Conservation (phyloP, 2,888 invertebrate species). For the Tipula helvola region DNA sequence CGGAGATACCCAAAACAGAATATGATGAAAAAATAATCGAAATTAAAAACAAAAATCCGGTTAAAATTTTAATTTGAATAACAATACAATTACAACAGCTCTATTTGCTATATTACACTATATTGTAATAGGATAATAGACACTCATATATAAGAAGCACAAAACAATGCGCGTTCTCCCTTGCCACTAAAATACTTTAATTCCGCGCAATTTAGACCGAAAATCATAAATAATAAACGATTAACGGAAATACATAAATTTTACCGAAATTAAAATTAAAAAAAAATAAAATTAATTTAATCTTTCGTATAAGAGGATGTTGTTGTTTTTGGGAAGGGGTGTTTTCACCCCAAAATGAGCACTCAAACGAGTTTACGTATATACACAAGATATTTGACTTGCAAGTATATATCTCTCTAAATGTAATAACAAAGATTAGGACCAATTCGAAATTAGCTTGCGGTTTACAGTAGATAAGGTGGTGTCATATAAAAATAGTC, state of each 20-base stretch:
- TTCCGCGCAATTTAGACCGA: background rate
- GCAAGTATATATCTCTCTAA: background rate
- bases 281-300: background rate
- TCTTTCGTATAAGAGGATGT: background rate
- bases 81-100: background rate
- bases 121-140: background rate
- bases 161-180: background rate
- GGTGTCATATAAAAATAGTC: background rate
- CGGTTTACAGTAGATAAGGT: too few species aligned
- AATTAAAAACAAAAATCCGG: background rate
- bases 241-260: background rate
- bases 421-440: background rate
- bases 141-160: background rate
- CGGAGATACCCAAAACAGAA: too few species aligned
- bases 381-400: background rate
- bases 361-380: background rate
- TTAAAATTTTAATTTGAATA: background rate
- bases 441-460: background rate
- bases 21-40: too few species aligned
- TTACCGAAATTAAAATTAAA: background rate
- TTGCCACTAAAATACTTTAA: background rate
- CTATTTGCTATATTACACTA: background rate
- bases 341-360: background rate
- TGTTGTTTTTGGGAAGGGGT: background rate
- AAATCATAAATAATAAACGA: background rate